A percentile compares a stretch with the other conserved stretches of the same genome.
These are phyloP conservation scores for Nephotettix cincticeps DNA, from an alignment of 1,140 invertebrate genomes.

Conservation along the genomic window DNA sequence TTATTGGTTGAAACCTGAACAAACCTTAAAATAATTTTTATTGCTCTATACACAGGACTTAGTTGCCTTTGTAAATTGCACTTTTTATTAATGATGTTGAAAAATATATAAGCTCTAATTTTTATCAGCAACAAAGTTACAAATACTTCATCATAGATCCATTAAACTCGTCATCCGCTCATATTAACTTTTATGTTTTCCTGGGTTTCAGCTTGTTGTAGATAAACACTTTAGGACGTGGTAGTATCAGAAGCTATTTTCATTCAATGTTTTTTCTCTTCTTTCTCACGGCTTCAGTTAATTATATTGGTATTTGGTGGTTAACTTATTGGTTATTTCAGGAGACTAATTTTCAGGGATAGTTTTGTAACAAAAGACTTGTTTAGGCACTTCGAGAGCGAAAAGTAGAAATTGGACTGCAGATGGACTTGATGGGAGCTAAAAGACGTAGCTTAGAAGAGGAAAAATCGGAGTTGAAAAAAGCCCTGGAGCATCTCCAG, in stretches of 20 bases:
- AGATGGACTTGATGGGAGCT: conserved; percentile 56
- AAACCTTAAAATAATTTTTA: too few species aligned
- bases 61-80: too few species aligned
- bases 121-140: too few species aligned
- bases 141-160: too few species aligned
- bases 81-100: too few species aligned
- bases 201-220: too few species aligned
- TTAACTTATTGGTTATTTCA: not conserved
- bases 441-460: conserved; percentile 57
- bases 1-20: too few species aligned
- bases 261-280: not conserved
- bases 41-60: too few species aligned
- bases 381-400: conserved; percentile 62
- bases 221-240: too few species aligned
- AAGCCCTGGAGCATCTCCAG: conserved; percentile 55
- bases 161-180: too few species aligned
- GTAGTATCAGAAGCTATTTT: not conserved
- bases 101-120: too few species aligned
- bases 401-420: conserved; percentile 57
- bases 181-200: too few species aligned
- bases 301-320: not conserved
- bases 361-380: conserved; percentile 6
- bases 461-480: conserved; percentile 57
- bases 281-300: not conserved
- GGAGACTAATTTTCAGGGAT: conserved; percentile 11